phyloP scores from a whole-genome alignment of 2,888 invertebrate species.

The Trissonchulus latispiculum region DNA sequence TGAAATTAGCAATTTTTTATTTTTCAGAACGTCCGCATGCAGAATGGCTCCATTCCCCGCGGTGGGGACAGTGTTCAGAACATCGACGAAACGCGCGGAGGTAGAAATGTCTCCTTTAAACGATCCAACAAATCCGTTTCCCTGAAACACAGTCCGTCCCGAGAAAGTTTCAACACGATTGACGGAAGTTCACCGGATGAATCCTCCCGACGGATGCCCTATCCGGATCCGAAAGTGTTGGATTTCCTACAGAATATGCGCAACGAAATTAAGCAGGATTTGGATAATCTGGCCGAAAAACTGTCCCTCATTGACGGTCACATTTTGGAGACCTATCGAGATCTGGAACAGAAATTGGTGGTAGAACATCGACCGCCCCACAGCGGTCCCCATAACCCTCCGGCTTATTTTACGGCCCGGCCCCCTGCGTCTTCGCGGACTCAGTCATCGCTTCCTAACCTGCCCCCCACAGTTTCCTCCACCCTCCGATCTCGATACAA shows the following conservation, averaged over 20 bases:
- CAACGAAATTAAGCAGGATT: conserved; percentile 69
- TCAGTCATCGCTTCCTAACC: neutral
- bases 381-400: neutral
- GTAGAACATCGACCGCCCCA: neutral
- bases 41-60: neutral
- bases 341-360: neutral
- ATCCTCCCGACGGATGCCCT: too few species aligned
- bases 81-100: neutral
- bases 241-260: conserved; percentile 71
- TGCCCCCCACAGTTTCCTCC: neutral
- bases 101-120: neutral
- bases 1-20: too few species aligned
- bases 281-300: conserved; percentile 67
- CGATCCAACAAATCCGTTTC: neutral
- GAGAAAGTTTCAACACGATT: neutral
- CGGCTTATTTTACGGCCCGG: neutral
- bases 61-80: neutral
- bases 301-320: conserved; percentile 79
- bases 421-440: neutral
- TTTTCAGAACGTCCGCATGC: neutral
- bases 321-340: conserved; percentile 46
- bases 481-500: neutral
- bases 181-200: neutral
- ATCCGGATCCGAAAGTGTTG: too few species aligned
- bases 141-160: neutral